These are phyloP conservation scores for Botrylloides violaceus DNA, from an alignment of 23 tunicate genomes.

Conservation along the genomic window DNA sequence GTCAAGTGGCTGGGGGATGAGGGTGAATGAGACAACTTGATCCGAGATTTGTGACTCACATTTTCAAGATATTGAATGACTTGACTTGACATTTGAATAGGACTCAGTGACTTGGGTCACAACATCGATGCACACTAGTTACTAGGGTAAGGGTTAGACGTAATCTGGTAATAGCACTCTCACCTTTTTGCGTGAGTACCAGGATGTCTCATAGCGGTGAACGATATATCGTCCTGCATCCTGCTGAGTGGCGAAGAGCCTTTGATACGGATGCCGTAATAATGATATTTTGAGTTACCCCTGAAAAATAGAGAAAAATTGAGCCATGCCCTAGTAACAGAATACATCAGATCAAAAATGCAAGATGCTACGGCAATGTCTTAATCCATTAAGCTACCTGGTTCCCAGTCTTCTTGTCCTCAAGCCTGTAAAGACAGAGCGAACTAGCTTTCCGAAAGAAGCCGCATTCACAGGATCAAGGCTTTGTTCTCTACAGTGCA, in stretches of 20 bases:
- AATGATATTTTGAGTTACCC: constrained; percentile 98
- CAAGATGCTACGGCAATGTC: no score
- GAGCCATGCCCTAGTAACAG: no score
- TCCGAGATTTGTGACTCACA: no score
- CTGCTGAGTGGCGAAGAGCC: constrained; percentile 81
- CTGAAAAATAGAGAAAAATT: constrained; percentile 16
- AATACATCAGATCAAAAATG: no score
- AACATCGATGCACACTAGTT: no score
- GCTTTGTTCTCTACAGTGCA: constrained; percentile 91
- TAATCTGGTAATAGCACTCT: no score
- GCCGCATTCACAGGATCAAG: constrained; percentile 99
- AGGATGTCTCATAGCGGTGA: constrained; percentile 72
- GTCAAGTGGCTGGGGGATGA: no score
- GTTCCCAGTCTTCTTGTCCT: constrained; percentile 95
- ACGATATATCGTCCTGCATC: constrained; percentile 78
- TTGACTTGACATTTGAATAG: no score
- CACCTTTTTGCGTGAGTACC: constrained; percentile 27
- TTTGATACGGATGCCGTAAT: constrained; percentile 96
- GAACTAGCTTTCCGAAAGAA: constrained; percentile 92
- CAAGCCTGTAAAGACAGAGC: constrained; percentile 91
- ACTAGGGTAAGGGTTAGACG: no score
- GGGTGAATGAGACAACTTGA: no score
- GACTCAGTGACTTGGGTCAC: no score
- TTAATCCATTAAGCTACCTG: constrained; percentile 48
- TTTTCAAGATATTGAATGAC: no score